Base-by-base conservation (phyloP, 2,113 vertebrate genomes). In the Nicator chloris region DNA sequence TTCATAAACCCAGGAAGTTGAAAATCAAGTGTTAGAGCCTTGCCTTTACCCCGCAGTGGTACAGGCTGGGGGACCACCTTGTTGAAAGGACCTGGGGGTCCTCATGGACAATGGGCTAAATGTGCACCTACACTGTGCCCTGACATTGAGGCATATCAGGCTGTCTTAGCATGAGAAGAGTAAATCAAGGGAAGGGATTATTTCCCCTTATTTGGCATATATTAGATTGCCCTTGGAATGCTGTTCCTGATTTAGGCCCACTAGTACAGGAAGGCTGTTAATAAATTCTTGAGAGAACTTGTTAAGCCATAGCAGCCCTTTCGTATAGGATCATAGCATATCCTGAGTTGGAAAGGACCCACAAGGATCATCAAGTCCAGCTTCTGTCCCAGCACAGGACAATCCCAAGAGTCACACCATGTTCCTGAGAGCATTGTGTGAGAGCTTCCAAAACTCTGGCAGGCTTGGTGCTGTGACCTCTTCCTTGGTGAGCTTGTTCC, bases 41-140 rank as follows among this genome's bases (percentile, higher is more conserved):
- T 35, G 22, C 10, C 27, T 69, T 68, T 64, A 28, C 5, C 2
- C 69, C 69, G 45, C 31, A 28, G 30, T 47, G 20, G 9, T 72
- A 15, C 21, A 35, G 37, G 8, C 37, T 81, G 18, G 30, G 13
- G 22, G 31, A 53, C 23, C 9, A 50, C 27, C 8, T 30, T 72
- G 26, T 16, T 69, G 54, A 59, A 64, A 50, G 53, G 53, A 64
- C 26, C 13, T 31, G 33, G 15, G 3, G 7, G 18, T 61, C 40
- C 37, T 35, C 7, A 13, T 35, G n/a, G 37, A 9, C 12, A 35
- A 17, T 37, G 53, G 12, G 19, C 31, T 80, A 28, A 53, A 44
- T 0, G 0, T 27, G 24, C 28, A 11, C 40, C 24, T 64, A 8
- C 18, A 7, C 15, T 19, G 19, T 30, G 18, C 37, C n/a, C 27